Conservation (phyloP, 1,140 invertebrate species). For the Liolophura sinensis region DNA sequence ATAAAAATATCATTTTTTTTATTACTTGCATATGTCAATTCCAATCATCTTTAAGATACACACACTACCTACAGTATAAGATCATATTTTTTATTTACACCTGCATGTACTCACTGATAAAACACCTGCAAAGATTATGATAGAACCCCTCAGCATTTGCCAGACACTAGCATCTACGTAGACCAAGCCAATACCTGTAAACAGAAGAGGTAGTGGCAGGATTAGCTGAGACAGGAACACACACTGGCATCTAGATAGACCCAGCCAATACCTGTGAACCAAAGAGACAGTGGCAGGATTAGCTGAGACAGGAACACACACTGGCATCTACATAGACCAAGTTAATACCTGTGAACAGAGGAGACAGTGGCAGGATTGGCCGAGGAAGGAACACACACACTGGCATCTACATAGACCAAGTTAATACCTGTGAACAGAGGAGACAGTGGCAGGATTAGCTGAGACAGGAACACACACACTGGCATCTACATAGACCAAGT, state of each 20-base stretch:
- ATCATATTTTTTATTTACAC: neutral
- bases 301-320: no score
- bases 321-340: neutral
- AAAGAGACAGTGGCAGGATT: neutral
- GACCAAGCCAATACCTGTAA: constrained; percentile 48
- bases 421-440: constrained; percentile 43
- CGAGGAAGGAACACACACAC: constrained; percentile 30
- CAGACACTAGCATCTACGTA: constrained; percentile 56
- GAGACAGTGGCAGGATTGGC: no score
- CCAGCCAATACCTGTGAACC: constrained; percentile 45
- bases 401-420: constrained; percentile 51
- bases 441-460: no score
- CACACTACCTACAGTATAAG: neutral
- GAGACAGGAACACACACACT: no score
- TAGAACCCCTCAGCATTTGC: constrained; percentile 54
- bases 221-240: no score
- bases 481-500: no score
- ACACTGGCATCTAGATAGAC: constrained; percentile 54
- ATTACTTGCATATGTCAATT: no score
- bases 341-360: no score
- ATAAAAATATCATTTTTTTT: no score
- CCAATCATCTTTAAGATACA: neutral
- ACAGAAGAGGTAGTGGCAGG: no score
- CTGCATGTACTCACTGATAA: constrained; percentile 40
- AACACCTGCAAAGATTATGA: constrained; percentile 55